Evolutionary conservation across 2,113 vertebrate genomes (phyloP).

Genomic region (Ahaetulla prasina): DNA sequence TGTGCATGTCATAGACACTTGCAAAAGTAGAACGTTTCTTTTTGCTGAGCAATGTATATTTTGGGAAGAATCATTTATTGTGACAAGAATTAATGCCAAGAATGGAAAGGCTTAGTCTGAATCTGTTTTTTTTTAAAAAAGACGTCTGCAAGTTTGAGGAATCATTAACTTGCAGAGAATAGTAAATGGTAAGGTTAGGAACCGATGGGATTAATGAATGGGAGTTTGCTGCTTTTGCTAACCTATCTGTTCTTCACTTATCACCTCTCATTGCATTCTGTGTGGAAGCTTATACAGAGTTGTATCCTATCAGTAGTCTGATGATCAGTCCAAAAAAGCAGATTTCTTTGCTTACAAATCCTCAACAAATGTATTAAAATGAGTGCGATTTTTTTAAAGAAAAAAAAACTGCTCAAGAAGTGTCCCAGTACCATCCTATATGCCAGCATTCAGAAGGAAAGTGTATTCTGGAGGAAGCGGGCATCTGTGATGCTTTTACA

Average conservation of each 20-base stretch:
- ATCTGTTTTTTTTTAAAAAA: background rate
- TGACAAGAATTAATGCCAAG: background rate
- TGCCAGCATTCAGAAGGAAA: background rate
- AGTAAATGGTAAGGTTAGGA: background rate
- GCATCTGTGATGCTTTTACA: background rate
- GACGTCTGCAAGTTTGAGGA: background rate
- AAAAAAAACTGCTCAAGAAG: background rate
- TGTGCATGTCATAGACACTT: background rate
- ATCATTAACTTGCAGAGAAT: background rate
- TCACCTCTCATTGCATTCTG: background rate
- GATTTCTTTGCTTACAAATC: background rate
- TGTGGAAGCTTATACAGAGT: background rate
- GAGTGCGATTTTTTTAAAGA: background rate
- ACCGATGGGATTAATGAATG: background rate
- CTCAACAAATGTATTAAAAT: background rate
- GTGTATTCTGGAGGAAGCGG: background rate
- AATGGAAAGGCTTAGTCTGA: background rate
- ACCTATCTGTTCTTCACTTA: background rate
- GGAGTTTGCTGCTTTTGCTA: too few relatives aligned
- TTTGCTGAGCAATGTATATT: background rate
- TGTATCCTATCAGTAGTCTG: too few relatives aligned
- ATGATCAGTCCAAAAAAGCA: background rate
- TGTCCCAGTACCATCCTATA: background rate
- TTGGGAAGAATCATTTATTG: background rate
- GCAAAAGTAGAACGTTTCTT: background rate